Evolutionary conservation across 2,888 invertebrate species (phyloP), one percentile per base, ranked within the genome.

Genomic region (Tinea semifulvella): DNA sequence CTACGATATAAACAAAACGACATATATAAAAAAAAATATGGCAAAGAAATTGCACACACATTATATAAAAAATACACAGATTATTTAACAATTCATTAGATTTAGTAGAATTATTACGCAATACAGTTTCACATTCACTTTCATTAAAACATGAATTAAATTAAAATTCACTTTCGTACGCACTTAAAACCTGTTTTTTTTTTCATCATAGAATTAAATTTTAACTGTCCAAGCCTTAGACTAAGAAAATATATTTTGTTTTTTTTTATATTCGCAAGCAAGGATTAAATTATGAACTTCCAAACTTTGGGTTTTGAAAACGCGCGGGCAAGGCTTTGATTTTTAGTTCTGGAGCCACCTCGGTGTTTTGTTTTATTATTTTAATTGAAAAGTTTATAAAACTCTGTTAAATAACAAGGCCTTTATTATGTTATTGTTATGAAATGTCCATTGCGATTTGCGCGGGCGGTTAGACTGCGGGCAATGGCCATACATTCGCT

Each of bases 381-480:
- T n/a, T n/a, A n/a, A n/a, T n/a, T n/a, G n/a, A n/a, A n/a, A n/a
- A n/a, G n/a, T n/a, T n/a, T n/a, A n/a, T n/a, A n/a, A n/a, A n/a
- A n/a, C n/a, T n/a, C n/a, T n/a, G n/a, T n/a, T n/a, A n/a, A n/a
- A n/a, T n/a, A n/a, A n/a, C n/a, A n/a, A n/a, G n/a, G 8, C 5
- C 25, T 31, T 31, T 40, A 11, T 14, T 58, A 54, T 56, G 60
- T 68, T 65, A n/a, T 14, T 26, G 71, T 70, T 69, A 69, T 63
- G 65, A 65, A 70, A 67, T 77, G 79, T 75, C 79, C 76, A 77
- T 76, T 61, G 76, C 74, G 77, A 77, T 76, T 69, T 79, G 68
- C 69, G 75, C 74, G 73, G 66, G 75, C 65, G 47, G 63, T 62
- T 56, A 66, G 77, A 79, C 77, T 77, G 79, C 61, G 56, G 60